phyloP scores from a whole-genome alignment of 2,113 vertebrate species.

The Octodon degus region DNA sequence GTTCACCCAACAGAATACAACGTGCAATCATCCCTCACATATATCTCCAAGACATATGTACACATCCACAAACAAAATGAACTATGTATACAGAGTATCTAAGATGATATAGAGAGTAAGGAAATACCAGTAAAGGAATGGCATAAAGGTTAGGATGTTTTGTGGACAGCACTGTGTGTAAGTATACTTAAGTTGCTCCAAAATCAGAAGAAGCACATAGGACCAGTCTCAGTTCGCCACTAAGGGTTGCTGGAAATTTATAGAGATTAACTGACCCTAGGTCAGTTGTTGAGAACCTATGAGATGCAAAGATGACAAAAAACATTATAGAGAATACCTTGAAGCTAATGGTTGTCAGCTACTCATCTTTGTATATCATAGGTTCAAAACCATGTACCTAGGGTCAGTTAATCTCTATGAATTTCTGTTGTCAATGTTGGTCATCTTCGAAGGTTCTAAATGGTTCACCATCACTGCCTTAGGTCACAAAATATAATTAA shows the following conservation, averaged over 20 bases:
- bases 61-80: neutral
- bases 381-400: no score
- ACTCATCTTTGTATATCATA: no score
- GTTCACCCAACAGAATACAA: neutral
- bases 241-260: neutral
- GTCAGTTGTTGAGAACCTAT: neutral
- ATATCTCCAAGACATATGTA: neutral
- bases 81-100: neutral
- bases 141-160: neutral
- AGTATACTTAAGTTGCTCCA: slow-evolving; percentile 40
- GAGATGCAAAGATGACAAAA: no score
- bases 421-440: neutral
- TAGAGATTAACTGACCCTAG: neutral
- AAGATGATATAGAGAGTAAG: neutral
- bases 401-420: no score
- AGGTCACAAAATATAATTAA: neutral
- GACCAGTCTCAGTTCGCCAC: neutral
- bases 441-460: neutral
- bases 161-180: neutral
- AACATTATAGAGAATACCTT: no score
- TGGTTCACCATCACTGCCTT: neutral
- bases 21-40: neutral
- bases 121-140: neutral
- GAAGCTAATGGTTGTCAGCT: no score
- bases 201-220: slow-evolving; percentile 1